Base-by-base conservation (phyloP, 2,797 vertebrate genomes). In the Remorina albescens region DNA sequence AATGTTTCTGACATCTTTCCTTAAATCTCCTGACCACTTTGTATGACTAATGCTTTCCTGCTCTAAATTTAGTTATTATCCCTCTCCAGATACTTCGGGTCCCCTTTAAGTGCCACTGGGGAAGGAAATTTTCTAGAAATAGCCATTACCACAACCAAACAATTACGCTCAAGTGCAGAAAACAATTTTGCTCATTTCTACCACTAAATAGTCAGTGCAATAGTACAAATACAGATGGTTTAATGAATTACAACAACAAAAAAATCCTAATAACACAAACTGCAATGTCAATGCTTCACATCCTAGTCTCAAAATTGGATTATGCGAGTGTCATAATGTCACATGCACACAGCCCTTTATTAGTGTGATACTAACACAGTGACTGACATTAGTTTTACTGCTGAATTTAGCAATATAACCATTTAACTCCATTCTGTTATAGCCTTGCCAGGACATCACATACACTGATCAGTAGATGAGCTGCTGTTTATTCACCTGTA, bases 41-140 rank as follows among this genome's bases (percentile, higher is more conserved):
- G 51, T 53, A 61, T 84, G 80, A 84, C 82, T 77, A 79, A 87
- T 82, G 71, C 36, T 74, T 81, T 87, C 77, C 86, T 83, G 68
- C 67, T 74, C 73, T 80, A 78, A 78, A 87, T 85, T 67, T 67
- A 80, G 82, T 80, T 82, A 78, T 46, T 47, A 70, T 69, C 49
- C 71, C 49, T 73, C 82, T 81, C 50, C 60, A 81, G 71, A 83
- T 51, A 1, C 81, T 75, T 58, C 2, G 12, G 46, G 51, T 83
- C 53, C 80, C 75, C 26, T 26, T n/a, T n/a, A 49, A 71, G 66
- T 60, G 56, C 44, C 60, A 57, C 42, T 74, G 36, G n/a, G 34
- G 81, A 44, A 64, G 76, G 80, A 84, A 83, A 78, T 50, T 19
- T 54, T 63, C 67, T 58, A 39, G 62, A 80, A 89, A 89, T 76